Conservation (phyloP, 2,888 invertebrate species). For the Anagyrus pseudococci region DNA sequence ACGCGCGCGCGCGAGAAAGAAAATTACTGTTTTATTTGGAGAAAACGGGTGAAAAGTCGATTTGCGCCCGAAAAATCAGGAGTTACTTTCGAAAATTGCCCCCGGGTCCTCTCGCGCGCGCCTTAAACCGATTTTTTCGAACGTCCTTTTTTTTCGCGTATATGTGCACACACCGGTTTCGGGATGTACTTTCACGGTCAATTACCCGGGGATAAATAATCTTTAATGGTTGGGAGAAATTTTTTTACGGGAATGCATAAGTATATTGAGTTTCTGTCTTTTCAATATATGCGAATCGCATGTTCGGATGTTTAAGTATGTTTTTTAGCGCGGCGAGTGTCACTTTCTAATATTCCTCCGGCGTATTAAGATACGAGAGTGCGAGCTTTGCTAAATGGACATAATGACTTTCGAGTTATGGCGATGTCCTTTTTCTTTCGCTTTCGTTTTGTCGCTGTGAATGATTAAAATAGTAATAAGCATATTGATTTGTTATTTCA, state of each 20-base stretch:
- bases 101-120: conserved; percentile 3
- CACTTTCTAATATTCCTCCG: conserved; percentile 24
- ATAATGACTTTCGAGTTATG: no score
- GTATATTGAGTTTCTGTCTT: conserved; percentile 23
- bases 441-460: no score
- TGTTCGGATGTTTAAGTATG: no score
- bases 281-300: no score
- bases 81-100: conserved; percentile 28
- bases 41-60: conserved; percentile 34
- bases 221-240: conserved; percentile 14
- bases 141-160: neutral
- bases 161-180: no score
- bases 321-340: neutral
- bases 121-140: neutral
- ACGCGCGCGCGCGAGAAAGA: conserved; percentile 16
- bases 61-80: conserved; percentile 28
- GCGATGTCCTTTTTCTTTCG: no score
- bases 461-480: no score
- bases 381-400: no score
- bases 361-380: no score
- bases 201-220: conserved; percentile 26
- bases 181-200: conserved; percentile 24
- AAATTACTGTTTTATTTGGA: conserved; percentile 32
- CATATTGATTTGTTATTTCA: no score
- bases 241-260: conserved; percentile 10